phyloP scores from a whole-genome alignment of 1,140 invertebrate genomes.

The Cyphomyrmex costatus region DNA sequence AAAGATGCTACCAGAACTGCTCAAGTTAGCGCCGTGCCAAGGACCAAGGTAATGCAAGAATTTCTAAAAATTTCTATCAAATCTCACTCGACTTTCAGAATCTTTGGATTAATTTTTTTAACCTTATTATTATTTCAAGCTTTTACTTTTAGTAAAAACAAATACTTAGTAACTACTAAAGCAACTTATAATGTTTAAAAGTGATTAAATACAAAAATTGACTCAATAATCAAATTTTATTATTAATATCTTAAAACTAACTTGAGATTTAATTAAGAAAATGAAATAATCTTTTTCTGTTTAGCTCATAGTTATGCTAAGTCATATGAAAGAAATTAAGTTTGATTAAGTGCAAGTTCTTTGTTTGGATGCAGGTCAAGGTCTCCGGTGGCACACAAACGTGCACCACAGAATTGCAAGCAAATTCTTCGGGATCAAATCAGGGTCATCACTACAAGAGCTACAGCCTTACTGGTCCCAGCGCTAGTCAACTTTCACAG shows the following conservation, averaged over 20 bases:
- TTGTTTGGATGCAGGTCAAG: conserved; percentile 87
- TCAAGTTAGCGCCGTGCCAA: conserved; percentile 93
- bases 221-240: background rate
- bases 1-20: conserved; percentile 89
- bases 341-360: conserved; percentile 18
- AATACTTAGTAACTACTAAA: background rate
- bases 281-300: background rate
- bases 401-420: conserved; percentile 91
- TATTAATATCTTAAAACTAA: background rate
- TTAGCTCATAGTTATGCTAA: background rate
- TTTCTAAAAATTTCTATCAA: background rate
- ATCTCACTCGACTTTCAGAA: background rate
- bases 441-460: conserved; percentile 90
- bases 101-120: background rate
- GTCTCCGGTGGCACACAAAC: conserved; percentile 96
- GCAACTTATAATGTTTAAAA: background rate
- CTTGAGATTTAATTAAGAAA: background rate
- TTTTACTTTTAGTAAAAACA: background rate
- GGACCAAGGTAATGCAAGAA: conserved; percentile 88
- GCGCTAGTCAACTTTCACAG: conserved; percentile 94
- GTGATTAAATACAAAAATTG: background rate
- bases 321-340: background rate
- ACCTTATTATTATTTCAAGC: background rate
- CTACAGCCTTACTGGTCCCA: conserved; percentile 93
- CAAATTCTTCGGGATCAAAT: conserved; percentile 80